These are phyloP conservation scores for Maniola jurtina DNA, from an alignment of 1,140 invertebrate genomes.

Conservation along the genomic window DNA sequence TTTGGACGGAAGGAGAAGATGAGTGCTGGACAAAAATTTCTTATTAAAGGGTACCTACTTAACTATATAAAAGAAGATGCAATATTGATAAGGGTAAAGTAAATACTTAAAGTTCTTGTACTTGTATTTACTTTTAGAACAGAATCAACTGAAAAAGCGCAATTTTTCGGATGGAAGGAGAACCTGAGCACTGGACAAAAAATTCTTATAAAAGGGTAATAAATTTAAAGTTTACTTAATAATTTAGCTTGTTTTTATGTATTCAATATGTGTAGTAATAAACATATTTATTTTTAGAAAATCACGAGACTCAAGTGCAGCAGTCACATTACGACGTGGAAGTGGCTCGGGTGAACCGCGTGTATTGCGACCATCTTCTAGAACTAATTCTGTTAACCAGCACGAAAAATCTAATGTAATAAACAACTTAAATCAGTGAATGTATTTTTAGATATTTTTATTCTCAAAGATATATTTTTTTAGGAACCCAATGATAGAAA, in stretches of 20 bases:
- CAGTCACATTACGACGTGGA: slow-evolving; percentile 35
- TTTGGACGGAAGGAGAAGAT: slow-evolving; percentile 47
- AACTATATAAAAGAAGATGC: background rate
- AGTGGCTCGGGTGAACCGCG: slow-evolving; percentile 51
- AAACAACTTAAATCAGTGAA: background rate
- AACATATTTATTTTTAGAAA: slow-evolving; percentile 15
- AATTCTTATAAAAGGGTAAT: too few relatives aligned
- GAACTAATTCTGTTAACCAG: slow-evolving; percentile 29
- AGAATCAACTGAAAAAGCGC: too few relatives aligned
- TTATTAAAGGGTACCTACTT: slow-evolving; percentile 33
- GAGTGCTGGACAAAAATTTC: slow-evolving; percentile 32
- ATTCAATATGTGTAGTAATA: background rate
- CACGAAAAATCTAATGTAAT: slow-evolving; percentile 22
- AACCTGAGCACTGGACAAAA: background rate
- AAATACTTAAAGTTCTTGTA: background rate
- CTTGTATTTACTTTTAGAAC: too few relatives aligned
- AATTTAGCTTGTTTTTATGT: too few relatives aligned
- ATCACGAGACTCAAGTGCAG: slow-evolving; percentile 35
- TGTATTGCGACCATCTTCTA: slow-evolving; percentile 24
- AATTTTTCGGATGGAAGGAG: background rate
- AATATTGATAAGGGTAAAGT: too few relatives aligned
- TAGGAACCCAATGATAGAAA: slow-evolving; percentile 42
- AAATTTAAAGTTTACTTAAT: too few relatives aligned
- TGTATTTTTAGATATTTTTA: slow-evolving; percentile 3
- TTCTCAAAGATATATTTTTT: slow-evolving; percentile 8